Evolutionary conservation across 2,797 vertebrate species (phyloP).

Genomic region (Dallia pectoralis): DNA sequence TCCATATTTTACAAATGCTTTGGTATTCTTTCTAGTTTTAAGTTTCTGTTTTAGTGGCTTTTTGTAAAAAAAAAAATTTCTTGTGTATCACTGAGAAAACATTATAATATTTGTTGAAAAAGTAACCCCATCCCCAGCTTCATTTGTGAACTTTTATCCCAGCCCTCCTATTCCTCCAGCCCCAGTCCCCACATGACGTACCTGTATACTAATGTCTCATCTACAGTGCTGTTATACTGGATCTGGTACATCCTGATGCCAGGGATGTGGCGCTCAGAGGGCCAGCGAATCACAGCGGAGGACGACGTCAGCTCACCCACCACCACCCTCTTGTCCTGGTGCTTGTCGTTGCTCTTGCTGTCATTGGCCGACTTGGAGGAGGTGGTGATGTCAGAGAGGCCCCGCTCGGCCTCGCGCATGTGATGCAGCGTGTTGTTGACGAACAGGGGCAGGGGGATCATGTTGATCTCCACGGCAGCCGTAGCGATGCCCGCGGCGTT

Average conservation of each 20-base stretch:
- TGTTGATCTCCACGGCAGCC: conserved; percentile 83
- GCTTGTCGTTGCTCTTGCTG: conserved; percentile 78
- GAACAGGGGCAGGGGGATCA: conserved; percentile 86
- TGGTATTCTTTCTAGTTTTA: too few relatives aligned
- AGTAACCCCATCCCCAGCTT: conserved; percentile 3
- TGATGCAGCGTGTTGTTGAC: conserved; percentile 84
- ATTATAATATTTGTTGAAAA: neutral
- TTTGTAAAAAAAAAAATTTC: neutral
- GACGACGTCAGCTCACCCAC: conserved; percentile 85
- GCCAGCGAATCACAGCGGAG: conserved; percentile 89
- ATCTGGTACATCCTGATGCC: conserved; percentile 96
- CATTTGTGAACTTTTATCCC: conserved; percentile 26
- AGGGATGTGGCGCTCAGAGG: conserved; percentile 86
- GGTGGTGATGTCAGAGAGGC: conserved; percentile 90
- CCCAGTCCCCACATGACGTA: conserved; percentile 53
- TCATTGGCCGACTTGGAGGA: conserved; percentile 85
- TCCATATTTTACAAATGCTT: too few relatives aligned
- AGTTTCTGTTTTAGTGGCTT: too few relatives aligned
- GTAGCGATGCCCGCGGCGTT: conserved; percentile 92
- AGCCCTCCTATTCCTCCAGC: conserved; percentile 3
- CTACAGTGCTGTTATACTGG: conserved; percentile 92
- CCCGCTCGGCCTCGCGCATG: conserved; percentile 82
- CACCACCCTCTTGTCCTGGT: conserved; percentile 80
- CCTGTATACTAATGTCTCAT: conserved; percentile 94
- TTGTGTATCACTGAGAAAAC: neutral